Evolutionary conservation across 2,113 vertebrate species (phyloP), one percentile per base, ranked within the genome.

Genomic region (Hyperopisus bebe): DNA sequence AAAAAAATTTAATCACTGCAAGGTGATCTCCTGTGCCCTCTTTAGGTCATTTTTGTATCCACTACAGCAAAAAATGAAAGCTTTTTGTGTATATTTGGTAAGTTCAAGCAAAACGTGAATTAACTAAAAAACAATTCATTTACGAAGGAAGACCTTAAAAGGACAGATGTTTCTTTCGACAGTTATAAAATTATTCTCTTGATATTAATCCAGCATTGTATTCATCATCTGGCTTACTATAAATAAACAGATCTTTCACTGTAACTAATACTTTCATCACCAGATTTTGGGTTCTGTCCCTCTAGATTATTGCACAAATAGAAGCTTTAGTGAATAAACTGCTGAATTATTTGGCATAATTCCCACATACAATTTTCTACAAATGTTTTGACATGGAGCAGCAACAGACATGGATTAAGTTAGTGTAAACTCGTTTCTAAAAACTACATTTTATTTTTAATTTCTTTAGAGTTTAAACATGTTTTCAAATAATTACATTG

Each of bases 121-220:
- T n/a, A 84, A 46, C 80, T 6, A 46, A 84, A 21, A 46, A 44
- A 42, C 42, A 31, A 46, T 17, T 21, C 5, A 48, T 17, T n/a
- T n/a, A 46, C 15, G 3, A n/a, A 31, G 31, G 13, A 46, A 84
- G 82, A 83, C 1, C n/a, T 39, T 48, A 39, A 39, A 84, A 83
- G 70, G 82, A 84, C 70, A 83, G 88, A 50, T 83, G 70, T 50
- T 55, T 31, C 31, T 2, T 89, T 84, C 58, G 74, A 42, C 88
- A 50, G 39, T 39, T 24, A 83, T 53, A 86, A 24, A 85, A 77
- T 87, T 51, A 74, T 44, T 87, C 27, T 27, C 55, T 50, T 31
- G 46, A 48, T 70, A 74, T 62, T 47, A 84, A 74, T n/a, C 89
- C 47, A 15, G 13, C 44, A 70, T 47, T 55, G 10, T 74, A 44